These are phyloP conservation scores for Megaceryle torquata DNA, from an alignment of 2,113 vertebrate species.

Conservation along the genomic window DNA sequence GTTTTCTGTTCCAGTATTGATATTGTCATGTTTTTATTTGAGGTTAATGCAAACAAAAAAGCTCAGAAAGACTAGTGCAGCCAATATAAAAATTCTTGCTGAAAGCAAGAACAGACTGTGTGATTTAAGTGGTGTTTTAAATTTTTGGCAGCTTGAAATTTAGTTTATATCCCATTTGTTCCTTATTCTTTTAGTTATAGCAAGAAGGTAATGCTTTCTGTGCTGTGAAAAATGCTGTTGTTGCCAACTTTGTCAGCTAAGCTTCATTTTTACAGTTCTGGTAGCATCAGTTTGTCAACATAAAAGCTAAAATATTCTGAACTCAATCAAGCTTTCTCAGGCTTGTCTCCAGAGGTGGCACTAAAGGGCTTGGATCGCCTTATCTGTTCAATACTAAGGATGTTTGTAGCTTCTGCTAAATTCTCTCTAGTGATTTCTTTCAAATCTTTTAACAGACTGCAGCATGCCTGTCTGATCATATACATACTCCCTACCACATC, in stretches of 20 bases:
- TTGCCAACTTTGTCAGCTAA: conserved; percentile 10
- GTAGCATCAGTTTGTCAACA: conserved; percentile 22
- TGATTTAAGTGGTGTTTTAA: conserved; percentile 29
- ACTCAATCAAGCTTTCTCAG: conserved; percentile 9
- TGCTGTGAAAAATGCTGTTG: background rate
- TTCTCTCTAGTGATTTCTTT: background rate
- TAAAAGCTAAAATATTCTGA: conserved; percentile 49
- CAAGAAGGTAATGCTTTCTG: background rate
- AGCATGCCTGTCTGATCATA: background rate
- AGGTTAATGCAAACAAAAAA: background rate
- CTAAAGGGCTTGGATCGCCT: background rate
- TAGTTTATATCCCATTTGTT: conserved; percentile 25
- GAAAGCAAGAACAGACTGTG: background rate
- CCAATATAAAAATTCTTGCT: background rate
- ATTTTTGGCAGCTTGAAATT: conserved; percentile 9
- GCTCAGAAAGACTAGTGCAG: background rate
- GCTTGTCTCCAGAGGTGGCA: background rate
- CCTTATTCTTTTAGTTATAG: background rate
- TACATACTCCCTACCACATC: background rate
- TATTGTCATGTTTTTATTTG: background rate
- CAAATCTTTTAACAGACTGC: conserved; percentile 7
- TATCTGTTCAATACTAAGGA: background rate
- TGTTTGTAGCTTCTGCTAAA: background rate
- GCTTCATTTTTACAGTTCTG: conserved; percentile 21
- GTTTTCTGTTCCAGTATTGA: background rate